These are phyloP conservation scores for Aleiodes testaceus DNA, from an alignment of 2,888 invertebrate genomes.

Conservation along the genomic window DNA sequence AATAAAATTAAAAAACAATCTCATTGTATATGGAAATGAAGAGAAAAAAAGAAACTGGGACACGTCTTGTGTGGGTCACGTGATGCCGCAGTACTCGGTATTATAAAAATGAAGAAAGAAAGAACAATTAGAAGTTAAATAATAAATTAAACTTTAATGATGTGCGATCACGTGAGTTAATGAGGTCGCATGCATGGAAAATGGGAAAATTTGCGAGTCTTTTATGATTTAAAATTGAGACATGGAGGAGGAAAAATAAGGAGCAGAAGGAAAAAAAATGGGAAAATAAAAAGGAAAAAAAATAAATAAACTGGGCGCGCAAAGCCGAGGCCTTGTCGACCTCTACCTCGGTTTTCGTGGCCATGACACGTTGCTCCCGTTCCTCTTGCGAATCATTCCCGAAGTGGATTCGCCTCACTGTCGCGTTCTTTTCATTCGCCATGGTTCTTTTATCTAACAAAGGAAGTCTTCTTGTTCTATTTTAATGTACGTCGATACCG, in stretches of 20 bases:
- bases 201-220: not conserved
- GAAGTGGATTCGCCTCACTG: conserved; percentile 45
- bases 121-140: not conserved
- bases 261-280: conserved; percentile 16
- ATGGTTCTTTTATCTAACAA: conserved; percentile 25
- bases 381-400: conserved; percentile 60
- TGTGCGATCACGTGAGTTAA: not conserved
- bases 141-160: conserved; percentile 3
- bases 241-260: conserved; percentile 25
- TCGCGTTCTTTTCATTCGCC: conserved; percentile 21
- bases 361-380: conserved; percentile 65
- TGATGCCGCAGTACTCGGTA: not conserved
- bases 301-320: conserved; percentile 28
- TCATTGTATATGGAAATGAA: conserved; percentile 3
- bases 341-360: conserved; percentile 58
- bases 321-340: conserved; percentile 53
- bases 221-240: not conserved
- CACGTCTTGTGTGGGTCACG: conserved; percentile 15
- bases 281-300: conserved; percentile 29
- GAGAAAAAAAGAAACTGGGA: not conserved
- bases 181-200: not conserved
- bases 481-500: not conserved
- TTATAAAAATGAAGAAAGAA: not conserved
- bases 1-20: not conserved
- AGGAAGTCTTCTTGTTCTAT: not conserved